A percentile compares a stretch with the other conserved stretches of the same genome.
phyloP scores from a whole-genome alignment of 1,140 invertebrate species.

The Dreissena rostriformis region DNA sequence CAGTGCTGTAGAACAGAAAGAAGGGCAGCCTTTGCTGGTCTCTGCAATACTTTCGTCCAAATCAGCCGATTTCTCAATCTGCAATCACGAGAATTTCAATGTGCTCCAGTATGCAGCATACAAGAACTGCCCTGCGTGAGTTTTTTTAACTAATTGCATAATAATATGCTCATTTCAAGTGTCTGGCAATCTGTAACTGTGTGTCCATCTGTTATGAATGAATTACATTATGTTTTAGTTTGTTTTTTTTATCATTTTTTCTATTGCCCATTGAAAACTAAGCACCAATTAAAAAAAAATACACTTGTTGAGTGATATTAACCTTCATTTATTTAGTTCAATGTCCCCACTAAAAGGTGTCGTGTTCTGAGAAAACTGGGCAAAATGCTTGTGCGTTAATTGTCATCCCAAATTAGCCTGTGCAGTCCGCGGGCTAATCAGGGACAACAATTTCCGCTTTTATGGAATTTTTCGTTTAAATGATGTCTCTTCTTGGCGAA shows the following conservation, averaged over 20 bases:
- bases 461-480: too few species aligned
- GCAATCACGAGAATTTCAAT: conserved; percentile 57
- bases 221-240: too few species aligned
- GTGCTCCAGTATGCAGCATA: conserved; percentile 51
- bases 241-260: neutral
- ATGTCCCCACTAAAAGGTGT: too few species aligned
- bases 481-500: too few species aligned
- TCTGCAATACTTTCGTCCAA: conserved; percentile 12
- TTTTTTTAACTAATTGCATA: neutral
- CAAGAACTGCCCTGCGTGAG: conserved; percentile 43
- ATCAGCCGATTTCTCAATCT: conserved; percentile 26
- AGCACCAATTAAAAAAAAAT: neutral
- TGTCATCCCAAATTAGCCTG: too few species aligned
- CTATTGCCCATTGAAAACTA: conserved; percentile 3
- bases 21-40: conserved; percentile 25
- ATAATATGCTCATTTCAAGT: too few species aligned
- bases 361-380: too few species aligned
- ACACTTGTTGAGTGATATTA: neutral
- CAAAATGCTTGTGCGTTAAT: too few species aligned
- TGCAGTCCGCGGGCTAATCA: too few species aligned
- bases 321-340: neutral
- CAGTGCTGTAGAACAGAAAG: conserved; percentile 55
- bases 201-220: too few species aligned
- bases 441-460: too few species aligned
- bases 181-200: too few species aligned